A percentile compares a stretch with the other conserved stretches of the same genome.
phyloP scores from a whole-genome alignment of 2,113 vertebrate genomes.

The Orycteropus afer region DNA sequence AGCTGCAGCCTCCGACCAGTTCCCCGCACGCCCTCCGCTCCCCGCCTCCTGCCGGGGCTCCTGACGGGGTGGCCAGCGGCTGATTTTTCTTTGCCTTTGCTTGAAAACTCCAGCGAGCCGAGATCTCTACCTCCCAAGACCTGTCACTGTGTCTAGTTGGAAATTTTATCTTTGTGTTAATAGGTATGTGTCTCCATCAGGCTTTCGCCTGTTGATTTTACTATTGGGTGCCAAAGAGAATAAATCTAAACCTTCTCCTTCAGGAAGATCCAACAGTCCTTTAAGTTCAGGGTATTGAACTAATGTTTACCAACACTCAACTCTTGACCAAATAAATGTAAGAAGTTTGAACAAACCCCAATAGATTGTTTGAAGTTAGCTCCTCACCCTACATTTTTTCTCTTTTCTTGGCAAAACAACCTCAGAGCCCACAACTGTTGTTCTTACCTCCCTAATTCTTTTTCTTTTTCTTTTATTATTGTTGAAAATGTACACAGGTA shows the following conservation, averaged over 20 bases:
- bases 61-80: rapidly evolving
- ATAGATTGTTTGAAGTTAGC: background rate
- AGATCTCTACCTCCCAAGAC: too few species aligned
- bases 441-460: background rate
- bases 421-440: background rate
- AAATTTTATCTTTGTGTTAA: background rate
- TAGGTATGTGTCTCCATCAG: background rate
- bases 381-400: background rate
- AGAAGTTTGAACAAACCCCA: background rate
- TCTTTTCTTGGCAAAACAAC: background rate
- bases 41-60: background rate
- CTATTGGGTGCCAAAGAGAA: background rate
- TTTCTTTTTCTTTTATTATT: background rate
- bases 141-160: background rate
- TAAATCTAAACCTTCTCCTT: background rate
- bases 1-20: background rate
- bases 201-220: background rate
- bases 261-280: background rate
- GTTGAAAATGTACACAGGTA: background rate
- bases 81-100: background rate
- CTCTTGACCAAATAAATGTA: background rate
- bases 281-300: background rate
- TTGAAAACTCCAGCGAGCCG: background rate
- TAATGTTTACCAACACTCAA: background rate
- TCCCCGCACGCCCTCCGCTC: background rate